phyloP scores from a whole-genome alignment of 1,140 invertebrate genomes.

The Atopsyche davidsoni region DNA sequence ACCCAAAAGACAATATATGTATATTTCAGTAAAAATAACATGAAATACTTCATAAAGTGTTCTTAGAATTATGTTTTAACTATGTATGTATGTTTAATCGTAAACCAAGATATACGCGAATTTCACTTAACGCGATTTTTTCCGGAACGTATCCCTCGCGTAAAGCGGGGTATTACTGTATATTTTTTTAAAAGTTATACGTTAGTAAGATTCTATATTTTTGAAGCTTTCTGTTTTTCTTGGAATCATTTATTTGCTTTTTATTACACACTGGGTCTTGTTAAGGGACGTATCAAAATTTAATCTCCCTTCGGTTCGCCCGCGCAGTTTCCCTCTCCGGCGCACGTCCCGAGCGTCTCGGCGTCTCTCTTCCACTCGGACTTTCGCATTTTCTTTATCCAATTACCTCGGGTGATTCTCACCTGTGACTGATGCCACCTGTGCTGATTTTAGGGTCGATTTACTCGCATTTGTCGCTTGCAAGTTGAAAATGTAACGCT shows the following conservation, averaged over 20 bases:
- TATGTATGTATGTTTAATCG: too few relatives aligned
- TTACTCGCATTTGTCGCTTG: slow-evolving; percentile 1
- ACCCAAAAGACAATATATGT: too few relatives aligned
- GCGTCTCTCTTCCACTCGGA: not conserved
- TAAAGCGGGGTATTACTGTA: too few relatives aligned
- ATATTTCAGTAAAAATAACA: too few relatives aligned
- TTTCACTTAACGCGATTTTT: too few relatives aligned
- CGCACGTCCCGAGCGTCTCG: not conserved
- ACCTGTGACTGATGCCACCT: slow-evolving; percentile 28
- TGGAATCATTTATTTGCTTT: slow-evolving; percentile 3
- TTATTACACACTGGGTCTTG: slow-evolving; percentile 1
- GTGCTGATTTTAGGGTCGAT: slow-evolving; percentile 15
- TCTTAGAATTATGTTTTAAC: too few relatives aligned
- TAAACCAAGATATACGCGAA: too few relatives aligned
- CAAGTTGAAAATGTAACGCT: slow-evolving; percentile 1
- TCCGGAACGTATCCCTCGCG: too few relatives aligned
- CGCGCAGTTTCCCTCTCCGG: not conserved
- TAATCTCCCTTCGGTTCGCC: slow-evolving; percentile 1
- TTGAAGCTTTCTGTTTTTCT: not conserved
- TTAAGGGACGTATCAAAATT: slow-evolving; percentile 5
- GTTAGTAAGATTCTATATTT: too few relatives aligned
- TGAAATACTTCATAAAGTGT: too few relatives aligned
- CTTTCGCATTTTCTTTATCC: slow-evolving; percentile 25
- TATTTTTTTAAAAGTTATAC: too few relatives aligned
- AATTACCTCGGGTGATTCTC: slow-evolving; percentile 29